Evolutionary conservation across 2,888 invertebrate genomes (phyloP), one percentile per base, ranked within the genome.

Genomic region (Sarcophaga rosellei): DNA sequence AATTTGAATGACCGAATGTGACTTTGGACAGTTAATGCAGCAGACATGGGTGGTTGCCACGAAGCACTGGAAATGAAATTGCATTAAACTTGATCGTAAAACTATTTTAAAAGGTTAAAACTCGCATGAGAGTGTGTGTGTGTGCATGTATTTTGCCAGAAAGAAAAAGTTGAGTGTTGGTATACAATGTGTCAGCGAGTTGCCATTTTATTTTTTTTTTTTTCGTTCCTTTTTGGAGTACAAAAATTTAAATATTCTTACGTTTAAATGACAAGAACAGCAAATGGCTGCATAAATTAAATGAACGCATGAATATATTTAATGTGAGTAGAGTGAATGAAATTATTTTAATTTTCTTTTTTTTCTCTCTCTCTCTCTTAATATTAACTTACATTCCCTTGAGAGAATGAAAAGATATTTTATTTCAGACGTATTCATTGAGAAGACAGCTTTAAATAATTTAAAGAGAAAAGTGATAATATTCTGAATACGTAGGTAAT

Each of bases 1-100:
- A 53, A 12, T 21, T 20, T 20, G 68, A 21, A 47, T 25, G 47
- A 45, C 47, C 53, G 53, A 53, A 53, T 53, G 53, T 53, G 53
- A 53, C 53, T 53, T 53, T 53, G 15, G n/a, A 66, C n/a, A 21
- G 35, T 72, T 72, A 66, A 25, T 25, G 65, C 25, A 6, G 65
- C 25, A 6, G 57, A 35, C 35, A 35, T 62, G 53, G 25, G 62
- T 73, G 72, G 57, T 45, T 66, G 47, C 20, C 47, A 5, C 8
- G n/a, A 23, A 45, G 35, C 15, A 62, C 47, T 70, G 57, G n/a
- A 47, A 76, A 20, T 23, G 59, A 66, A 76, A 76, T 76, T 76
- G 45, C 76, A 76, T 68, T 76, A 66, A 76, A 68, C 57, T 76
- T 57, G 66, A 76, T 59, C 59, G 76, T 44, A 68, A 76, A 66